Base-by-base conservation (phyloP, 2,888 invertebrate genomes). In the Tolmerus cingulatus region DNA sequence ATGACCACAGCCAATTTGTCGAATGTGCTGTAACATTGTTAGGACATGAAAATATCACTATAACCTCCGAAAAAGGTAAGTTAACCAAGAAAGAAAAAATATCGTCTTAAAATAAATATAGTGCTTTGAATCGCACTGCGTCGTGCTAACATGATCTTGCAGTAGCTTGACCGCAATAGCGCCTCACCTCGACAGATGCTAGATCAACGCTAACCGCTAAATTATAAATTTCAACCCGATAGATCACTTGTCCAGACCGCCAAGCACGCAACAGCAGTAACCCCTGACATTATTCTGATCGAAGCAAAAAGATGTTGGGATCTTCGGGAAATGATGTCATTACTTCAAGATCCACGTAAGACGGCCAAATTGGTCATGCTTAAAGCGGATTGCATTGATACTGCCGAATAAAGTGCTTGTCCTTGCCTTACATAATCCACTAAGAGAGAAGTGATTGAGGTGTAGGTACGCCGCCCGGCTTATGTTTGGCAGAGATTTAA, bases 271-370 rank as follows among this genome's bases (percentile, higher is more conserved):
- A 5, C 34, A 78, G 37, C 9, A 12, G 78, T 78, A 78, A 78
- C 43, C 78, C 37, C 43, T 78, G 78, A 78, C 78, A 78, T 78
- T 78, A 40, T 78, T 76, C 37, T 76, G 76, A 66, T 66, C 23
- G 76, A 37, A 37, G 77, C n/a, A n/a, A 77, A 34, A 77, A 19
- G 51, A 51, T 51, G n/a, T n/a, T 51, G n/a, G 14, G 43, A 46
- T 78, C 78, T 78, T 40, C 78, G 43, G 78, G 43, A 78, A 78
- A 78, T 78, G 43, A 40, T 78, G 78, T 78, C 40, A 78, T 23
- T 78, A 40, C 43, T 37, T 78, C 40, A 43, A 40, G 78, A 34
- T 78, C 43, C 37, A 40, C 78, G 43, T 78, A 78, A 78, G 37
- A 12, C 19, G 40, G 27, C 78, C 78, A 78, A 78, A 78, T 78